phyloP scores from a whole-genome alignment of 1,140 invertebrate species.

The Cyclargus thomasi region DNA sequence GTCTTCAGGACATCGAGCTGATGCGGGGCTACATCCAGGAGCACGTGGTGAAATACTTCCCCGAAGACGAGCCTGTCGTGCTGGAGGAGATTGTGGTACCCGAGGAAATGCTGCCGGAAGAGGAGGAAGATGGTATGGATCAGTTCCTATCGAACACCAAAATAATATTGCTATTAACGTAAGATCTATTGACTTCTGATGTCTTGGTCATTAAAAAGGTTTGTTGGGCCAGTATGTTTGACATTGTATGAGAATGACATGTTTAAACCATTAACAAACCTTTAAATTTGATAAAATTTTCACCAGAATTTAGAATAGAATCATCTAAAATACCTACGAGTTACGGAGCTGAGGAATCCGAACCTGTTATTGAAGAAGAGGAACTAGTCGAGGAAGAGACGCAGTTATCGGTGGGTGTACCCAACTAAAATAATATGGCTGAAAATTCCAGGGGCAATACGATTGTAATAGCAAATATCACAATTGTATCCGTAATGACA shows the following conservation, averaged over 20 bases:
- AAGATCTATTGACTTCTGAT: too few relatives aligned
- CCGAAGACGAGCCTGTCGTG: conserved; percentile 59
- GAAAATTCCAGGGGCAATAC: too few relatives aligned
- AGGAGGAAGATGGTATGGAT: conserved; percentile 44
- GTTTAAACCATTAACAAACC: too few relatives aligned
- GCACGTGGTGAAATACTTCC: conserved; percentile 56
- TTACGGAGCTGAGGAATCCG: conserved; percentile 27
- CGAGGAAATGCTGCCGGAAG: conserved; percentile 38
- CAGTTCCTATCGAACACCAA: too few relatives aligned
- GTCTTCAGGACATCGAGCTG: conserved; percentile 53
- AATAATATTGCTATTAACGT: too few relatives aligned
- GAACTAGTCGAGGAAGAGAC: conserved; percentile 56
- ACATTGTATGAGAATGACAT: too few relatives aligned
- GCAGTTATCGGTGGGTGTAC: conserved; percentile 29
- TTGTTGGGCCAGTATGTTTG: too few relatives aligned
- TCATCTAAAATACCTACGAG: conserved; percentile 25
- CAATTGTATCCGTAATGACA: too few relatives aligned
- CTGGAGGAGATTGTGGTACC: conserved; percentile 59
- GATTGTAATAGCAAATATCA: too few relatives aligned
- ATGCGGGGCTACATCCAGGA: conserved; percentile 57
- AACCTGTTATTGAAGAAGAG: conserved; percentile 38
- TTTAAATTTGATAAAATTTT: neutral
- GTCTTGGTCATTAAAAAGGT: too few relatives aligned
- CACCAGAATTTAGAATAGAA: conserved; percentile 32
- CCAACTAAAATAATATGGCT: too few relatives aligned